These are phyloP conservation scores for Sitobion miscanthi DNA, from an alignment of 1,140 invertebrate species.

Conservation along the genomic window DNA sequence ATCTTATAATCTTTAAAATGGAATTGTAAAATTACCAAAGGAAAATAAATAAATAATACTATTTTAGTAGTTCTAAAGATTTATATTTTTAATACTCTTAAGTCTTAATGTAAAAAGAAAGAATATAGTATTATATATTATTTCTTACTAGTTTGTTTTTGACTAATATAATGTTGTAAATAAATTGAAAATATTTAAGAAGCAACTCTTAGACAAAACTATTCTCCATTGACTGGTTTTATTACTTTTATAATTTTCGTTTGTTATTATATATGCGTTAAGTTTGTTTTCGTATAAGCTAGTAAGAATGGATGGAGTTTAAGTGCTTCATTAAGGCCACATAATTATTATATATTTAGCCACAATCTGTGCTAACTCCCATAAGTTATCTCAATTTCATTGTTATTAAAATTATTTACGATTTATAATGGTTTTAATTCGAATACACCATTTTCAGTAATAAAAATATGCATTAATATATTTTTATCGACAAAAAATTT, in stretches of 20 bases:
- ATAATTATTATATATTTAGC: constrained; percentile 21
- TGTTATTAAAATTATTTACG: not conserved
- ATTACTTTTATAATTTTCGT: not conserved
- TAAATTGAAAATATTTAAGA: not conserved
- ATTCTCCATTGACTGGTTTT: not conserved
- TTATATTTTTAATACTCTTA: not conserved
- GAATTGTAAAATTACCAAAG: not conserved
- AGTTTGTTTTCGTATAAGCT: not conserved
- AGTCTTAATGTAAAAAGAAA: not conserved
- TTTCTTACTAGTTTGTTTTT: not conserved
- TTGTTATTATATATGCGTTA: constrained; percentile 13
- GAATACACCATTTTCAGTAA: not conserved
- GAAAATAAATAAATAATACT: not conserved
- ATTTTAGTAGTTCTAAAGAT: not conserved
- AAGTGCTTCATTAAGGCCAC: constrained; percentile 34
- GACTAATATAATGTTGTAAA: not conserved
- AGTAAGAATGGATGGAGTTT: constrained; percentile 5
- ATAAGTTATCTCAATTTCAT: not conserved
- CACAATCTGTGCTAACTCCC: not conserved
- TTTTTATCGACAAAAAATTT: not conserved
- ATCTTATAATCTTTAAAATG: constrained; percentile 2
- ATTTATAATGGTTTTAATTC: not conserved
- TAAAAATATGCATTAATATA: not conserved
- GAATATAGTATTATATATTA: not conserved
- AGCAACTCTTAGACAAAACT: not conserved